Evolutionary conservation across 2,797 vertebrate species (phyloP).

Genomic region (Rhinoraja longicauda): DNA sequence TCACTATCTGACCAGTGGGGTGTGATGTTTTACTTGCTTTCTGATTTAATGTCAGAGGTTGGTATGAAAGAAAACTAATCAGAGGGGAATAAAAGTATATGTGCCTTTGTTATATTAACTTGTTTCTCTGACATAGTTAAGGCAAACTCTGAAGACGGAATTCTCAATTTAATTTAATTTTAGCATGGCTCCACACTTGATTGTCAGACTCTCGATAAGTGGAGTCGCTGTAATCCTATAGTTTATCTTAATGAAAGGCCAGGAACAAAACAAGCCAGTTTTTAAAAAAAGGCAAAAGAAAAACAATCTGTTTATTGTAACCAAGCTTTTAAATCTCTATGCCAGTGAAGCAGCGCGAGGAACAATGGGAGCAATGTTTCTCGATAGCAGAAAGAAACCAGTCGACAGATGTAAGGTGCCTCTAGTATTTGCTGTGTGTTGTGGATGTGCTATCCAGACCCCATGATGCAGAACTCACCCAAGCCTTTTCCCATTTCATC

Average conservation of each 20-base stretch:
- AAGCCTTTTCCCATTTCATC: too few species aligned
- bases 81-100: not conserved
- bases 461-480: too few species aligned
- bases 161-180: not conserved
- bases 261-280: not conserved
- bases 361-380: not conserved
- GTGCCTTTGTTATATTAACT: not conserved
- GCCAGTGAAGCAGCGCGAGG: not conserved
- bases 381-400: too few species aligned
- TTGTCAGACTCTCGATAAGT: not conserved
- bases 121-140: not conserved
- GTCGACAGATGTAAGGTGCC: too few species aligned
- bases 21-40: not conserved
- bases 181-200: not conserved
- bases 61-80: not conserved
- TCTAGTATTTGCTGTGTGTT: too few species aligned
- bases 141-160: not conserved
- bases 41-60: not conserved
- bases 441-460: too few species aligned
- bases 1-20: not conserved
- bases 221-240: not conserved
- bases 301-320: not conserved
- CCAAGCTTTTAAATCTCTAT: not conserved
- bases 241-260: not conserved
- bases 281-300: not conserved